These are phyloP conservation scores for Ganaspis sp. DNA, from an alignment of 1,140 invertebrate genomes.

Conservation along the genomic window DNA sequence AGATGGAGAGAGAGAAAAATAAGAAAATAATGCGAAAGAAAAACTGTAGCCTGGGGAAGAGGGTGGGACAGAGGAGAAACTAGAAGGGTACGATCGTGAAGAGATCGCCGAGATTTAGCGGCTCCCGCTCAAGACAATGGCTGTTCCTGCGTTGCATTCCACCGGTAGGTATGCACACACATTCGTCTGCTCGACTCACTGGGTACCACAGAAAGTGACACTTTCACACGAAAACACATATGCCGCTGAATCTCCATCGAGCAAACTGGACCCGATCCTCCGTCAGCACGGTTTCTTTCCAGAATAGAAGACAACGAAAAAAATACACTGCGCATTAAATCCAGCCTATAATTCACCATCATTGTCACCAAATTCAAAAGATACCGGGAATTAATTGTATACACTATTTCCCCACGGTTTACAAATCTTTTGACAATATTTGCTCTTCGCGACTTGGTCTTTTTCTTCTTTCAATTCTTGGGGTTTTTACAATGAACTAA, in stretches of 20 bases:
- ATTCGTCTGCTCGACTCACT: constrained; percentile 44
- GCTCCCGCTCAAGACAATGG: constrained; percentile 72
- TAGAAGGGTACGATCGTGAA: constrained; percentile 61
- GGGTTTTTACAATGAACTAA: no score
- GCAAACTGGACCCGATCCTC: constrained; percentile 24
- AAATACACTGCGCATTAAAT: background rate
- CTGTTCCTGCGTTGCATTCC: constrained; percentile 57
- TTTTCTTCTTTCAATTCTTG: no score
- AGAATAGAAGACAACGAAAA: background rate
- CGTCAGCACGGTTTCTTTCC: background rate
- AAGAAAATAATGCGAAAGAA: constrained; percentile 23
- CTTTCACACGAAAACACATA: constrained; percentile 29
- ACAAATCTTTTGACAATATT: no score
- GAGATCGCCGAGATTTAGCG: constrained; percentile 72
- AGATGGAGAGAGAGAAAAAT: constrained; percentile 26
- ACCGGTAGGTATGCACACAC: constrained; percentile 37
- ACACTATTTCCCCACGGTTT: no score
- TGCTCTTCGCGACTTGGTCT: no score
- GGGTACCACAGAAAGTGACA: constrained; percentile 36
- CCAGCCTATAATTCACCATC: background rate
- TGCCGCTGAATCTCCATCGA: constrained; percentile 8
- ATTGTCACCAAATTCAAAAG: background rate
- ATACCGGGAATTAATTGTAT: background rate
- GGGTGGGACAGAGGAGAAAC: constrained; percentile 30
- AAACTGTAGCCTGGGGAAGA: constrained; percentile 23